phyloP scores from a whole-genome alignment of 2,797 vertebrate species.

The Lateolabrax maculatus region DNA sequence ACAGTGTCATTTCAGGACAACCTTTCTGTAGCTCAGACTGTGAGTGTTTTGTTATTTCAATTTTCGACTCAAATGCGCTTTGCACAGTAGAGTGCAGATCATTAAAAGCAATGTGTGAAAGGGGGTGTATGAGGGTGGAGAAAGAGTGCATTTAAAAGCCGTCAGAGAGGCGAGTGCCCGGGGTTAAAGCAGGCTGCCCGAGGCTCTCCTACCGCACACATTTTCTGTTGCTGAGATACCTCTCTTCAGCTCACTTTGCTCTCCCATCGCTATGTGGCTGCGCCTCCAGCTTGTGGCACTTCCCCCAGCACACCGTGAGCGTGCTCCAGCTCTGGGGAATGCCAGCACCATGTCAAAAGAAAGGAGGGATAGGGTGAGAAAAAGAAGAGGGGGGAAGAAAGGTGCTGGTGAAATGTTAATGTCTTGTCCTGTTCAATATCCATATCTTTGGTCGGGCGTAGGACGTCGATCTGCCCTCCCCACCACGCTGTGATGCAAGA shows the following conservation, averaged over 20 bases:
- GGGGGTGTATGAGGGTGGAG: constrained; percentile 12
- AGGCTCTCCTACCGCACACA: constrained; percentile 36
- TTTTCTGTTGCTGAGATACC: constrained; percentile 43
- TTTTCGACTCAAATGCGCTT: background rate
- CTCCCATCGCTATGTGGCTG: constrained; percentile 32
- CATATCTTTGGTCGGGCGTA: constrained; percentile 64
- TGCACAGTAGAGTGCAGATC: constrained; percentile 20
- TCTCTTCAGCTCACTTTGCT: constrained; percentile 51
- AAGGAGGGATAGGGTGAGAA: constrained; percentile 50
- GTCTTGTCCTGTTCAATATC: constrained; percentile 76
- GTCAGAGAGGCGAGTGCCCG: constrained; percentile 39
- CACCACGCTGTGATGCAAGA: constrained; percentile 43
- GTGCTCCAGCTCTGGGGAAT: constrained; percentile 59
- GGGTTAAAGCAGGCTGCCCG: constrained; percentile 45
- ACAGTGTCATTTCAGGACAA: constrained; percentile 47
- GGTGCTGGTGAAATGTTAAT: constrained; percentile 83
- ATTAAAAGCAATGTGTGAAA: constrained; percentile 59
- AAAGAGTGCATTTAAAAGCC: constrained; percentile 48
- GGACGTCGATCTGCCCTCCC: constrained; percentile 37
- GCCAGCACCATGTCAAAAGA: constrained; percentile 44
- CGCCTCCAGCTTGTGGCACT: constrained; percentile 51
- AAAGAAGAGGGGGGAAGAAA: constrained; percentile 40
- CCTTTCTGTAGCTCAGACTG: constrained; percentile 37
- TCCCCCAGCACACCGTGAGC: constrained; percentile 50
- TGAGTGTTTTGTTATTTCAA: constrained; percentile 29